Evolutionary conservation across 2,888 invertebrate genomes (phyloP), one percentile per base, ranked within the genome.

Genomic region (Thyatira batis): DNA sequence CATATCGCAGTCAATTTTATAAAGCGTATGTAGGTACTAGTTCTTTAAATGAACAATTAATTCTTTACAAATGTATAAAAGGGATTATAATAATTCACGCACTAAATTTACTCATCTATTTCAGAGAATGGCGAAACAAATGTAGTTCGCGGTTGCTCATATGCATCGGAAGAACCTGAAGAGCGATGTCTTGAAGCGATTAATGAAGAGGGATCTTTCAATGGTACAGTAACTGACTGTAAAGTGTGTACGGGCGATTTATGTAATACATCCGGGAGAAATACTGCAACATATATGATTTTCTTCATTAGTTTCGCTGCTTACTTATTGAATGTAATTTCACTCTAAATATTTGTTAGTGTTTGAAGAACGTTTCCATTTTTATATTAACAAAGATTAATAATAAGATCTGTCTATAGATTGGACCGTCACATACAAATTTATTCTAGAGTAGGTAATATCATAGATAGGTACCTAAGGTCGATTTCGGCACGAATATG

Each of bases 141-240:
- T 20, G 67, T 76, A 0, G 60, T 80, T 0, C 77, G 88, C 0
- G 84, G 79, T 0, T 88, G 88, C 52, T 72, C 83, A 1, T 76
- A 69, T n/a, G 71, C 66, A 9, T 23, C 71, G 0, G 69, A 63
- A 0, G 65, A 71, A 2, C 54, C 62, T 0, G 58, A 71, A 20
- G 58, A 61, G 0, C 60, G 60, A 4, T 87, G 88, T 55, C 60
- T 54, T 1, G 60, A 74, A 10, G 56, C 73, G 0, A 61, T 82
- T 10, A 80, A 73, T 0, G 48, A 44, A 1, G 52, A 57, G 17
- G 48, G 27, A 27, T 4, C 27, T 46, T 69, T 60, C 28, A 52
- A 44, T 4, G 78, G 70, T 0, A 55, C 58, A 0, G 44, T 82
- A 0, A 51, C 54, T 2, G 58, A 61, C 2, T 88, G 87, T 54